Conservation (phyloP, 2,113 vertebrate species). For the Cebus imitator region DNA sequence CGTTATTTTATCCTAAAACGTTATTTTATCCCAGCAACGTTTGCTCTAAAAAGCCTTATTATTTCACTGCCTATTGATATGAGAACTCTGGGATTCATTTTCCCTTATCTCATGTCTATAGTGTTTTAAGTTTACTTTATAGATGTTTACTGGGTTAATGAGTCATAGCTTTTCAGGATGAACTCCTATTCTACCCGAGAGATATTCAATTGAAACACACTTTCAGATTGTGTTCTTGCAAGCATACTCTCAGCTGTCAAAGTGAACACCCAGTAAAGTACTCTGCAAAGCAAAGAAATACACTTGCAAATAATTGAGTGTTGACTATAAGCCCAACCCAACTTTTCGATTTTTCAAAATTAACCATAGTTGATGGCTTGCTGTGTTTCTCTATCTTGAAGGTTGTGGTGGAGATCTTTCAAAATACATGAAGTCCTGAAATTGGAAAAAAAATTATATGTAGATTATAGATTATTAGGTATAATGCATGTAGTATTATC, state of each 20-base stretch:
- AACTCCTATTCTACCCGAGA: not conserved
- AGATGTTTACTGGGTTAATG: not conserved
- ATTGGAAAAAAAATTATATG: slow-evolving; percentile 37
- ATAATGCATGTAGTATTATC: not conserved
- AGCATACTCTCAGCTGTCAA: not conserved
- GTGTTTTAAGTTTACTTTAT: not conserved
- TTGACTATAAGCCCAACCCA: not conserved
- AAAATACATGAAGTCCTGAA: slow-evolving; percentile 79
- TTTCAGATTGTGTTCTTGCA: not conserved
- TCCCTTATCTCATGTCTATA: not conserved
- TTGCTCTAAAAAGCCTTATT: not conserved
- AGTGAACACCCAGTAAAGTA: not conserved
- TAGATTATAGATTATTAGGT: not conserved
- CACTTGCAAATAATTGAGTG: not conserved
- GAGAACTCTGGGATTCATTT: not conserved
- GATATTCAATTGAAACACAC: not conserved
- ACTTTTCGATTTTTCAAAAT: not conserved
- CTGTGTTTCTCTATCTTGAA: not conserved
- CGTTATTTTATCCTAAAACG: not conserved
- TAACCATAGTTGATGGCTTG: not conserved
- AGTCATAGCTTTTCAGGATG: not conserved
- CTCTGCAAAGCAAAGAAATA: not conserved
- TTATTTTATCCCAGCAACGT: not conserved
- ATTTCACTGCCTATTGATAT: not conserved
- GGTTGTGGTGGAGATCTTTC: slow-evolving; percentile 17